Evolutionary conservation across 2,113 vertebrate species (phyloP).

Genomic region (Labrus mixtus): DNA sequence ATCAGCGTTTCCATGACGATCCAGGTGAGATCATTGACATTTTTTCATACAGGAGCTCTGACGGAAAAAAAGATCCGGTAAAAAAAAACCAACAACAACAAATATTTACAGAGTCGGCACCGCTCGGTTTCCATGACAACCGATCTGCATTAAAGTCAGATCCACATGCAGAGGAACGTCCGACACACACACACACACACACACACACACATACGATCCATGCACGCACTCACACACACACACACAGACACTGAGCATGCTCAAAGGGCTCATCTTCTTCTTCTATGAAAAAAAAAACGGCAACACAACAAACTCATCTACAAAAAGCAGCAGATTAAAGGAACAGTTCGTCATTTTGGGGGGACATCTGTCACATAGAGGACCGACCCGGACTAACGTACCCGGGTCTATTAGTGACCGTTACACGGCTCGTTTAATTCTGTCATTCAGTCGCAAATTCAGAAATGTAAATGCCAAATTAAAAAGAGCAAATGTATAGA

Average conservation of each 20-base stretch:
- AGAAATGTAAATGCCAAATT: not conserved
- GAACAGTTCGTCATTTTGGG: not conserved
- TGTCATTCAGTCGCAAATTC: too few relatives aligned
- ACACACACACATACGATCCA: slow-evolving; percentile 7
- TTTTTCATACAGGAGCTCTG: slow-evolving; percentile 34
- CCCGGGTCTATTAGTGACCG: too few relatives aligned
- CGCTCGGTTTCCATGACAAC: not conserved
- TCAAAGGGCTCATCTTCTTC: not conserved
- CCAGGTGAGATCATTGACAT: not conserved
- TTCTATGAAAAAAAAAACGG: not conserved
- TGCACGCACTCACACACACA: slow-evolving; percentile 15
- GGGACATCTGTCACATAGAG: not conserved
- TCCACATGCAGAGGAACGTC: slow-evolving; percentile 43
- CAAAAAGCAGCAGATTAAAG: not conserved
- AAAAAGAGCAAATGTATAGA: not conserved
- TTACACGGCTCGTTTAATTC: too few relatives aligned
- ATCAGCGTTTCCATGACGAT: slow-evolving; percentile 17
- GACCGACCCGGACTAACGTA: too few relatives aligned
- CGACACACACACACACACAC: slow-evolving; percentile 15
- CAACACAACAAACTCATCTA: not conserved
- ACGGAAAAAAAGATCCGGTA: slow-evolving; percentile 23
- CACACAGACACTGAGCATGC: slow-evolving; percentile 52
- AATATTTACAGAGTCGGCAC: slow-evolving; percentile 42
- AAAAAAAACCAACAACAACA: slow-evolving; percentile 5
- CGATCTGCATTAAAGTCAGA: slow-evolving; percentile 3